A percentile compares a stretch with the other conserved stretches of the same genome.
These are phyloP conservation scores for Ephialtes manifestator DNA, from an alignment of 2,888 invertebrate genomes.

Conservation along the genomic window DNA sequence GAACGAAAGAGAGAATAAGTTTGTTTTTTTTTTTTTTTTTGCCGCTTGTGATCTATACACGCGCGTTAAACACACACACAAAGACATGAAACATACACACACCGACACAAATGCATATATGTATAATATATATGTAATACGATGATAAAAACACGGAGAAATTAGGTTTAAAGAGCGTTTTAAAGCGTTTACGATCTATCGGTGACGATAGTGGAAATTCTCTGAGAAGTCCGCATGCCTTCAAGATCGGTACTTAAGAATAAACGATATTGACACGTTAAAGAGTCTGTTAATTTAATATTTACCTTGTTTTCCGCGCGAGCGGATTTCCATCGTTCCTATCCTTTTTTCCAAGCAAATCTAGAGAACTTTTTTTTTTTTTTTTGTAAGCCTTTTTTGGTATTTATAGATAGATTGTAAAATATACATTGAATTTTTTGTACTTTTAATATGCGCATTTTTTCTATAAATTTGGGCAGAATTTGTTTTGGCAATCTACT, in stretches of 20 bases:
- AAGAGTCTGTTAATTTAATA: background rate
- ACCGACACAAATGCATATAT: constrained; percentile 38
- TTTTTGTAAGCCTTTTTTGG: no score
- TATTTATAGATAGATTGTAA: no score
- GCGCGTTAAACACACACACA: constrained; percentile 16
- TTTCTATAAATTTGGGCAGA: no score
- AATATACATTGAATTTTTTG: background rate
- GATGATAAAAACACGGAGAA: constrained; percentile 30
- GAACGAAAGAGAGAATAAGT: background rate
- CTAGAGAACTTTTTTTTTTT: background rate
- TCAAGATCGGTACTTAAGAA: constrained; percentile 65
- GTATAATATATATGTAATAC: constrained; percentile 47
- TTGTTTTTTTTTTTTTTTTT: no score
- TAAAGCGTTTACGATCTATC: constrained; percentile 62
- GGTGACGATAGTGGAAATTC: constrained; percentile 54
- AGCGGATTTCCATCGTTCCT: background rate
- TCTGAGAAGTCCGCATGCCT: constrained; percentile 60
- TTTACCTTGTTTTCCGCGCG: background rate
- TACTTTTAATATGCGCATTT: no score
- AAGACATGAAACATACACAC: constrained; percentile 3
- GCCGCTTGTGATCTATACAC: constrained; percentile 9
- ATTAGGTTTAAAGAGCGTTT: constrained; percentile 55
- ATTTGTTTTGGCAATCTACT: background rate
- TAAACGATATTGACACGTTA: constrained; percentile 54
- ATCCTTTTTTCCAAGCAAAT: background rate